These are phyloP conservation scores for Adrianichthys oophorus DNA, from an alignment of 2,797 vertebrate genomes.

Conservation along the genomic window DNA sequence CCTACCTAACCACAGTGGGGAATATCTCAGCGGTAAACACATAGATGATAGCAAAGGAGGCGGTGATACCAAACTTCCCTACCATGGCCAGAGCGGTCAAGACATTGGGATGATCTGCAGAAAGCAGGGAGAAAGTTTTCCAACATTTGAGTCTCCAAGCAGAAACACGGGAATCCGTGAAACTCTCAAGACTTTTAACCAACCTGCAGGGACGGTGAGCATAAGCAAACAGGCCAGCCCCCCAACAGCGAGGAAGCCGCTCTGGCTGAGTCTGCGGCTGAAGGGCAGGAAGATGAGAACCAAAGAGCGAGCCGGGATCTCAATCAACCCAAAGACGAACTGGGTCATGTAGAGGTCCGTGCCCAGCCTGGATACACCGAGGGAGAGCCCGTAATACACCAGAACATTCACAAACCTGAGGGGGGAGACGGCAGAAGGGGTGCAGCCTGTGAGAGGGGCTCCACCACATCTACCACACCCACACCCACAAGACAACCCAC, in stretches of 20 bases:
- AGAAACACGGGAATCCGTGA: neutral
- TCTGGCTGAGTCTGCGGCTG: conserved; percentile 68
- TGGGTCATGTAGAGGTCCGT: conserved; percentile 87
- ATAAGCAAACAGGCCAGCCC: conserved; percentile 75
- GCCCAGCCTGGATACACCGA: conserved; percentile 85
- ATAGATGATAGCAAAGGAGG: conserved; percentile 89
- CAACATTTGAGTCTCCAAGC: neutral
- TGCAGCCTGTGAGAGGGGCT: neutral
- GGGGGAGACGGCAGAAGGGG: neutral
- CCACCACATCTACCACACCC: neutral
- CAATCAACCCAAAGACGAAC: conserved; percentile 84
- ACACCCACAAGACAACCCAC: conserved; percentile 57
- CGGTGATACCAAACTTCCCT: conserved; percentile 91
- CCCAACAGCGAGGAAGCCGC: conserved; percentile 67
- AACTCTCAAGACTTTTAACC: neutral
- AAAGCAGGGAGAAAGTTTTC: neutral
- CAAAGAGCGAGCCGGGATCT: conserved; percentile 81
- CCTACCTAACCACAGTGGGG: conserved; percentile 83
- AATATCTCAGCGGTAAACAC: conserved; percentile 93
- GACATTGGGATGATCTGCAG: conserved; percentile 62
- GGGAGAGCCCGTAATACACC: conserved; percentile 86
- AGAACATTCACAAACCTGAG: conserved; percentile 88
- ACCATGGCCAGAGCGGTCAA: conserved; percentile 81
- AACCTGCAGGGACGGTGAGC: conserved; percentile 69
- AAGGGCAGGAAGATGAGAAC: conserved; percentile 70